Evolutionary conservation across 2,888 invertebrate genomes (phyloP), one percentile per base, ranked within the genome.

Genomic region (Globia sparganii): DNA sequence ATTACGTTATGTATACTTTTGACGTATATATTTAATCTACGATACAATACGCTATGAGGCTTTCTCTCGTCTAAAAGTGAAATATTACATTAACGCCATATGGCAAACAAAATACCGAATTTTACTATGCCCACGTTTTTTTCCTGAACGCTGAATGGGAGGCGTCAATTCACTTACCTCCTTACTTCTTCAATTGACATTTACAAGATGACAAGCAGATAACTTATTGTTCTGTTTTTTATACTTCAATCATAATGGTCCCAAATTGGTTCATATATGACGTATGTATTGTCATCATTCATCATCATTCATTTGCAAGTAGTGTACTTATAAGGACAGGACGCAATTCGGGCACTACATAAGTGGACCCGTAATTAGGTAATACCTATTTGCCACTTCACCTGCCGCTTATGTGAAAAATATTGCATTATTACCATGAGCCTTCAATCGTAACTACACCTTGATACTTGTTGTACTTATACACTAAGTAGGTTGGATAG

Each of bases 231-330:
- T 76, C 66, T 80, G 64, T 68, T 75, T 80, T 69, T 75, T 80
- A 49, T 40, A 31, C 56, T 53, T 69, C 56, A 75, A 28, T 81
- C 66, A n/a, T 75, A 70, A 75, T 75, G 28, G 37, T 43, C 77
- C n/a, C 61, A 80, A 80, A 84, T 80, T 81, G 81, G 68, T 61
- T 49, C 81, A 70, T 66, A 67, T 53, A 75, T 75, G 66, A 81
- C 61, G 58, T 71, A 62, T 56, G 28, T 72, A 28, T 49, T 81
- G 56, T 80, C 76, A 80, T 81, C 58, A 71, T 71, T 81, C 80
- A 71, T 58, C 61, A 71, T 81, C 34, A 81, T 75, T 43, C 43
- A 74, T 73, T 79, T 80, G 53, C n/a, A 70, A 58, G 56, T 40
- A 40, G 34, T 34, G 79, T 28, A 56, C 46, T 37, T 70, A 28